These are phyloP conservation scores for Elymnias hypermnestra DNA, from an alignment of 1,140 invertebrate genomes.

Conservation along the genomic window DNA sequence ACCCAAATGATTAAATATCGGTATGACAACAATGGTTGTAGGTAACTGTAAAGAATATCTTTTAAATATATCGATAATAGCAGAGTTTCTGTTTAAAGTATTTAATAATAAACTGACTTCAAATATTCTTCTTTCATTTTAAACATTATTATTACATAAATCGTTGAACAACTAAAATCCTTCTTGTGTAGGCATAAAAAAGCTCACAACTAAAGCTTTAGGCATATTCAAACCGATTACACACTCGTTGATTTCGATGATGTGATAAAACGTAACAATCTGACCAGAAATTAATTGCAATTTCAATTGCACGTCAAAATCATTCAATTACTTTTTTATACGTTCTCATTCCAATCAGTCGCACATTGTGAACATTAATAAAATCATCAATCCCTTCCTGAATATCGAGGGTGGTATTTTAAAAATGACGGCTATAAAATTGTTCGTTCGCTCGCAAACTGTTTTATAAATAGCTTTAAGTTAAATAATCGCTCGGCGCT, in stretches of 20 bases:
- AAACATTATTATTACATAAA: no score
- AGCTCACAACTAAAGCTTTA: no score
- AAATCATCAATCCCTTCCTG: constrained; percentile 21
- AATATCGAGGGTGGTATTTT: constrained; percentile 16
- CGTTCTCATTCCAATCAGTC: constrained; percentile 25
- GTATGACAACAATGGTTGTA: no score
- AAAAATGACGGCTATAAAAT: constrained; percentile 16
- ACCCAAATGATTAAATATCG: no score
- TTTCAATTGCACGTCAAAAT: constrained; percentile 31
- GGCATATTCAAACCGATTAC: neutral
- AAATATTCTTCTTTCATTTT: no score
- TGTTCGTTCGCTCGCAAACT: constrained; percentile 3
- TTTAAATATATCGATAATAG: no score
- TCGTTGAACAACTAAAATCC: no score
- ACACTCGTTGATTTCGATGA: neutral
- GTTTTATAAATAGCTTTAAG: constrained; percentile 2
- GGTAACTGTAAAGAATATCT: no score
- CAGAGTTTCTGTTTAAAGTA: no score
- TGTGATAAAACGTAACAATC: constrained; percentile 9
- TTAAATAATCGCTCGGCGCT: constrained; percentile 1
- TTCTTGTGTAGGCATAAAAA: no score
- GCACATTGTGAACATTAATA: constrained; percentile 25
- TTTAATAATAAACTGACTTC: no score
- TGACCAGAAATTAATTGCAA: constrained; percentile 24
- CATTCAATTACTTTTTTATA: constrained; percentile 31